These are phyloP conservation scores for Plectus sambesii DNA, from an alignment of 1,140 invertebrate species.

Conservation along the genomic window DNA sequence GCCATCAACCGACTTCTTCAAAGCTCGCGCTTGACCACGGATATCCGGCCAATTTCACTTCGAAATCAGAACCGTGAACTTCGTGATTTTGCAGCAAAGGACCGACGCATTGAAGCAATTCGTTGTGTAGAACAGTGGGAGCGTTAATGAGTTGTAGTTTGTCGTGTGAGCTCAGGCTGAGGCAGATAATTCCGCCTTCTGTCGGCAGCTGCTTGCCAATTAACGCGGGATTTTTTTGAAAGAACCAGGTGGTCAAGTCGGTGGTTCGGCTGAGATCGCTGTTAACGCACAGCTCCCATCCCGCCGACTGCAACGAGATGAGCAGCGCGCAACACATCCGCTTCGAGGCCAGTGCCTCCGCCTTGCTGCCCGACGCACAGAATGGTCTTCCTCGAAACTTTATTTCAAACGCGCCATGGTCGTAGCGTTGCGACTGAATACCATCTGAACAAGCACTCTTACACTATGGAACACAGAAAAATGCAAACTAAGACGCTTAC, in stretches of 20 bases:
- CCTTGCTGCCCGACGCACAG: not conserved
- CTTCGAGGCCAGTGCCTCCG: not conserved
- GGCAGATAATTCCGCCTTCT: not conserved
- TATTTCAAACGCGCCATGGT: not conserved
- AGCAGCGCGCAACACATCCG: not conserved
- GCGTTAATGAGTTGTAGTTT: conserved; percentile 11
- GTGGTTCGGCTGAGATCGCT: not conserved
- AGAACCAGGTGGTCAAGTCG: conserved; percentile 5
- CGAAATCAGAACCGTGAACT: not conserved
- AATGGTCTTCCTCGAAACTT: conserved; percentile 1
- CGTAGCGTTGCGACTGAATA: too few species aligned
- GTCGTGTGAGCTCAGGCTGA: conserved; percentile 8
- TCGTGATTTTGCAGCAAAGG: conserved; percentile 5
- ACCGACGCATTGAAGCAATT: conserved; percentile 1
- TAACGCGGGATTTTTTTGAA: not conserved
- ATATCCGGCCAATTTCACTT: conserved; percentile 7
- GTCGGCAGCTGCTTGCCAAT: not conserved
- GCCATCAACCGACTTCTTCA: not conserved
- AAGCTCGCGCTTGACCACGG: not conserved
- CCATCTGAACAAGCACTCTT: not conserved
- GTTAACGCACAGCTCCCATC: conserved; percentile 7
- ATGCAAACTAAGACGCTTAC: not conserved
- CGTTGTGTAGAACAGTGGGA: not conserved
- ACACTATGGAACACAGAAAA: not conserved
- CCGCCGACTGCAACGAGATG: not conserved